Percentiles rank a stretch among this genome's conserved stretches.
Conservation (phyloP, 2,888 invertebrate genomes). For the Drosophila fulvimacula region DNA sequence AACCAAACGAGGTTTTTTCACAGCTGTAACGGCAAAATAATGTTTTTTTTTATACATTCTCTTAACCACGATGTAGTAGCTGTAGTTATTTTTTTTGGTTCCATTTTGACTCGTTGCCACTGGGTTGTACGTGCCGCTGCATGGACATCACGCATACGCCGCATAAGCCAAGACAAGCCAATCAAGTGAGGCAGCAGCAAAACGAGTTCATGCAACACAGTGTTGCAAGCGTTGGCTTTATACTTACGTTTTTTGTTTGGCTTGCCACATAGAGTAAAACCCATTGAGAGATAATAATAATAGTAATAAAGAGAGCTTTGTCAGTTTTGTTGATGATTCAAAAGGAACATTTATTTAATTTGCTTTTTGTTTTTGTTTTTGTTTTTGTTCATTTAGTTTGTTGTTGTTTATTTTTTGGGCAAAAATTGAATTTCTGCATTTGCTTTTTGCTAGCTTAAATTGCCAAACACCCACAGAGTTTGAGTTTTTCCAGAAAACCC, state of each 20-base stretch:
- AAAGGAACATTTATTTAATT: slow-evolving; percentile 80
- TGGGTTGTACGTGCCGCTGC: slow-evolving; percentile 40
- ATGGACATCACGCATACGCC: slow-evolving; percentile 55
- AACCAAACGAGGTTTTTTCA: neutral
- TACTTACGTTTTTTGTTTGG: slow-evolving; percentile 31
- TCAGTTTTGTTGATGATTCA: slow-evolving; percentile 75
- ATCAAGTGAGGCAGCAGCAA: slow-evolving; percentile 36
- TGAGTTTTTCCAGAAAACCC: slow-evolving; percentile 33
- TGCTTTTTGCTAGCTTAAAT: slow-evolving; percentile 46
- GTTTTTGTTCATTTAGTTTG: slow-evolving; percentile 50
- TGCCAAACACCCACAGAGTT: slow-evolving; percentile 49
- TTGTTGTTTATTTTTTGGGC: slow-evolving; percentile 48
- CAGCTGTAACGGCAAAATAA: neutral
- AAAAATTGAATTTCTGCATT: slow-evolving; percentile 76
- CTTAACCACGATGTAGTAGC: neutral
- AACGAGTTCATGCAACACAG: slow-evolving; percentile 5
- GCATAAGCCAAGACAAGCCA: slow-evolving; percentile 48
- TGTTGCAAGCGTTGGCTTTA: slow-evolving; percentile 16
- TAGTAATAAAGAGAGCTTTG: slow-evolving; percentile 42
- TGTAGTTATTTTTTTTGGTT: neutral
- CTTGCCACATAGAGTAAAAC: neutral
- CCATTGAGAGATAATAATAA: slow-evolving; percentile 43
- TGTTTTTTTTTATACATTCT: neutral
- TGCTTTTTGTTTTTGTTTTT: slow-evolving; percentile 63
- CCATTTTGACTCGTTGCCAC: neutral